A percentile compares a stretch with the other conserved stretches of the same genome.
Conservation (phyloP, 2,797 vertebrate genomes). For the Takifugu ocellatus region DNA sequence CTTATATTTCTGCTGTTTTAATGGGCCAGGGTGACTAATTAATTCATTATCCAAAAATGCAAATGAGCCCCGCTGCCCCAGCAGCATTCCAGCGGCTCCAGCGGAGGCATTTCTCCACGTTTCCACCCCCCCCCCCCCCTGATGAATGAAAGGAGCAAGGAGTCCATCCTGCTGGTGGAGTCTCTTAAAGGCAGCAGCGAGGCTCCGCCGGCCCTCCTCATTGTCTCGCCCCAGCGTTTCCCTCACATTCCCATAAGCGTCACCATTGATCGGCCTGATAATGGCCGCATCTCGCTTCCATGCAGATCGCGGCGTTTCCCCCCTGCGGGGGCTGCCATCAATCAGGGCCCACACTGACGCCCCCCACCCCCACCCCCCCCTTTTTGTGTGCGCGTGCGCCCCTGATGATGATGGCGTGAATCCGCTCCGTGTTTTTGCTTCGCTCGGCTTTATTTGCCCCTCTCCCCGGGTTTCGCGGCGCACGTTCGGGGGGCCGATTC, state of each 20-base stretch:
- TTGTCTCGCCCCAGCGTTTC: constrained; percentile 52
- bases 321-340: constrained; percentile 76
- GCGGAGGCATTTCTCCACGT: constrained; percentile 24
- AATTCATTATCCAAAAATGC: constrained; percentile 79
- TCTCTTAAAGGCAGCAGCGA: not conserved
- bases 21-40: constrained; percentile 74
- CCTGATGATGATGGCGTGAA: constrained; percentile 61
- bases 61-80: constrained; percentile 65
- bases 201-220: constrained; percentile 19
- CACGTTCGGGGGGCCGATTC: constrained; percentile 63
- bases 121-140: constrained; percentile 2
- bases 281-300: constrained; percentile 30
- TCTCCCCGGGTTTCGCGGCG: constrained; percentile 14
- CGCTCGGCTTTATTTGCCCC: constrained; percentile 42
- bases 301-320: constrained; percentile 50
- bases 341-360: constrained; percentile 64
- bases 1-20: constrained; percentile 60
- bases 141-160: too few relatives aligned
- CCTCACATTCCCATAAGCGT: constrained; percentile 68
- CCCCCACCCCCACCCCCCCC: constrained; percentile 15
- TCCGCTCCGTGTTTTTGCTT: constrained; percentile 90
- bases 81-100: constrained; percentile 28
- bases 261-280: constrained; percentile 62
- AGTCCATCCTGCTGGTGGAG: too few relatives aligned
- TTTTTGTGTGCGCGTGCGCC: constrained; percentile 39